Evolutionary conservation across 2,797 vertebrate species (phyloP).

Genomic region (Tolypeutes matacus): DNA sequence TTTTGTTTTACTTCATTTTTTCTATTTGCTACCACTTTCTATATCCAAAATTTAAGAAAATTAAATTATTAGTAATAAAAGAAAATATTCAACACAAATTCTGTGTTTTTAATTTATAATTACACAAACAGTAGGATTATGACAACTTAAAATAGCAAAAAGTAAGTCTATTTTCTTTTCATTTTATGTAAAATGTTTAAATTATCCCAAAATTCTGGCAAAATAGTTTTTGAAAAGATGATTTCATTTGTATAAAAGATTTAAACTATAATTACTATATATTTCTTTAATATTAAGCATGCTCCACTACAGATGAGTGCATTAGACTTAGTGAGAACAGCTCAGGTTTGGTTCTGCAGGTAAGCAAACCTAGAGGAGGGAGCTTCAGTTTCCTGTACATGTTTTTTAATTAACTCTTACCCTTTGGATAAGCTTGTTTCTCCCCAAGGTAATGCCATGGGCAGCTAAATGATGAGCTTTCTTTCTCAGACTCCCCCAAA

Average conservation of each 20-base stretch:
- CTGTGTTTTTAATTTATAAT: not conserved
- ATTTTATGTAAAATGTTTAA: not conserved
- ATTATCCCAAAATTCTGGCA: not conserved
- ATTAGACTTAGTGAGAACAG: slow-evolving; percentile 65
- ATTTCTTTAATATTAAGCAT: not conserved
- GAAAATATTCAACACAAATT: not conserved
- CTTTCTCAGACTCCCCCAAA: slow-evolving; percentile 73
- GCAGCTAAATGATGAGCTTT: slow-evolving; percentile 79
- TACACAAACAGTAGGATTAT: not conserved
- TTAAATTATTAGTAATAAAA: not conserved
- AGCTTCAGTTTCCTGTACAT: slow-evolving; percentile 76
- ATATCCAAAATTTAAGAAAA: not conserved
- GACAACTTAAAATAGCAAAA: not conserved
- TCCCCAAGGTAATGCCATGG: slow-evolving; percentile 62
- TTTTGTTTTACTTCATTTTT: not conserved
- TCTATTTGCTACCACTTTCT: not conserved
- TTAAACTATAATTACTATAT: not conserved
- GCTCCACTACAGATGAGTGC: slow-evolving; percentile 34
- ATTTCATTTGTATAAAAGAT: not conserved
- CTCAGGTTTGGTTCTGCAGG: slow-evolving; percentile 62
- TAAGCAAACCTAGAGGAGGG: slow-evolving; percentile 71
- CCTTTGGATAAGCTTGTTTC: slow-evolving; percentile 73
- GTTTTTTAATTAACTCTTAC: slow-evolving; percentile 85
- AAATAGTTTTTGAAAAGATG: not conserved
- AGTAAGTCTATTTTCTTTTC: not conserved